Evolutionary conservation across 2,113 vertebrate species (phyloP).

Genomic region (Noctilio leporinus): DNA sequence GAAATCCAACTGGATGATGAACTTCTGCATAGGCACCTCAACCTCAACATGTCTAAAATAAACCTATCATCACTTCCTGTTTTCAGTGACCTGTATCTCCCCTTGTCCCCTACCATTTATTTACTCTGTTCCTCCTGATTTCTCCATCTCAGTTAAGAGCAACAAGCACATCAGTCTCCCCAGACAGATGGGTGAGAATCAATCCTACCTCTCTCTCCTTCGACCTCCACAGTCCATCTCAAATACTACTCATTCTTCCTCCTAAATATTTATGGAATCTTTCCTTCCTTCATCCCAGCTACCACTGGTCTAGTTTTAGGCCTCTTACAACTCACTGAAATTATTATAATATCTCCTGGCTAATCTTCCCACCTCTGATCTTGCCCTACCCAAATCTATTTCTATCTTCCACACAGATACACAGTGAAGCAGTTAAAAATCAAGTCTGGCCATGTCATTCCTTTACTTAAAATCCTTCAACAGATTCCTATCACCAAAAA

Average conservation of each 20-base stretch:
- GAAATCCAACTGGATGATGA: slow-evolving; percentile 7
- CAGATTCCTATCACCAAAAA: not conserved
- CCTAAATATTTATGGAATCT: not conserved
- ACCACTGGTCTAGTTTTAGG: not conserved
- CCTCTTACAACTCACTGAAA: not conserved
- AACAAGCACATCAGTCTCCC: not conserved
- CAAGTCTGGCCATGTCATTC: not conserved
- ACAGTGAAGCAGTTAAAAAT: not conserved
- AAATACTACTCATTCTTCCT: not conserved
- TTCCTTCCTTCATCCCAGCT: not conserved
- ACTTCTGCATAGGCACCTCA: not conserved
- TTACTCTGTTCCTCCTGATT: not conserved
- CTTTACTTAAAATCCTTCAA: not conserved
- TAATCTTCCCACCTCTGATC: not conserved
- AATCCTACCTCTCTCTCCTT: not conserved
- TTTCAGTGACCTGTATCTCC: not conserved
- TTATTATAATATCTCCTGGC: not conserved
- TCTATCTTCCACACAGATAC: not conserved
- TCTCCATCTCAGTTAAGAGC: not conserved
- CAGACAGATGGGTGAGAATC: not conserved
- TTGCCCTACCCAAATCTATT: not conserved
- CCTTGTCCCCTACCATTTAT: not conserved
- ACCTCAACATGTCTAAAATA: not conserved
- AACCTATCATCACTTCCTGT: not conserved
- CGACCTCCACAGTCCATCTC: not conserved